Conservation (phyloP, 2,797 vertebrate genomes). For the Semaprochilodus insignis region DNA sequence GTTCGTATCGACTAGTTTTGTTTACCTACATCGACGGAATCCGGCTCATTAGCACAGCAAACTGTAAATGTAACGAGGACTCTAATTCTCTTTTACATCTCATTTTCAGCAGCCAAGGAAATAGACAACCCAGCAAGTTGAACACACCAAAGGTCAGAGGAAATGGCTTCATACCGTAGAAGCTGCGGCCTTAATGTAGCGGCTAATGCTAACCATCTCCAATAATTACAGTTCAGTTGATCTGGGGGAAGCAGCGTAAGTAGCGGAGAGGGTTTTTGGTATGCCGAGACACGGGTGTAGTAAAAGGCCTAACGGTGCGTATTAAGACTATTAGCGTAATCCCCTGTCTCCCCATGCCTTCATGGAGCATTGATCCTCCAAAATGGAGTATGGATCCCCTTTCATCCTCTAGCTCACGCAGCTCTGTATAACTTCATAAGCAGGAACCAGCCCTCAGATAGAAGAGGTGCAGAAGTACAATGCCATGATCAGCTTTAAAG, state of each 20-base stretch:
- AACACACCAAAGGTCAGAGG: neutral
- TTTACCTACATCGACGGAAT: no score
- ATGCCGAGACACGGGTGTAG: slow-evolving; percentile 7
- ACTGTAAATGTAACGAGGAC: no score
- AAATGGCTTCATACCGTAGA: neutral
- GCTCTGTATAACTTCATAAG: slow-evolving; percentile 37
- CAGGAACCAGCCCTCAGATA: neutral
- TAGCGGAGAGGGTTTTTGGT: slow-evolving; percentile 8
- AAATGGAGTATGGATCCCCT: slow-evolving; percentile 55
- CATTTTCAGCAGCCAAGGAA: neutral
- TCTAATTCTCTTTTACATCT: no score
- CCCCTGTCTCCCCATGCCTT: slow-evolving; percentile 43
- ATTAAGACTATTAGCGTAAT: slow-evolving; percentile 57
- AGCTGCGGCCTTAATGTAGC: slow-evolving; percentile 27
- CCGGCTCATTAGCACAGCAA: no score
- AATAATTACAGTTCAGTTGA: slow-evolving; percentile 24
- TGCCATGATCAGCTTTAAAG: neutral
- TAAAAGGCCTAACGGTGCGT: slow-evolving; percentile 36
- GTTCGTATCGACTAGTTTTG: no score
- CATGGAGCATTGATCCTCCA: slow-evolving; percentile 49
- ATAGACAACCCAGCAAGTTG: neutral
- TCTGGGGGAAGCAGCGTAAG: neutral
- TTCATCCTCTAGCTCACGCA: slow-evolving; percentile 53
- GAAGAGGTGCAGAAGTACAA: neutral
- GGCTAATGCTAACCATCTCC: neutral